Evolutionary conservation across 2,113 vertebrate species (phyloP).

Genomic region (Rhea pennata): DNA sequence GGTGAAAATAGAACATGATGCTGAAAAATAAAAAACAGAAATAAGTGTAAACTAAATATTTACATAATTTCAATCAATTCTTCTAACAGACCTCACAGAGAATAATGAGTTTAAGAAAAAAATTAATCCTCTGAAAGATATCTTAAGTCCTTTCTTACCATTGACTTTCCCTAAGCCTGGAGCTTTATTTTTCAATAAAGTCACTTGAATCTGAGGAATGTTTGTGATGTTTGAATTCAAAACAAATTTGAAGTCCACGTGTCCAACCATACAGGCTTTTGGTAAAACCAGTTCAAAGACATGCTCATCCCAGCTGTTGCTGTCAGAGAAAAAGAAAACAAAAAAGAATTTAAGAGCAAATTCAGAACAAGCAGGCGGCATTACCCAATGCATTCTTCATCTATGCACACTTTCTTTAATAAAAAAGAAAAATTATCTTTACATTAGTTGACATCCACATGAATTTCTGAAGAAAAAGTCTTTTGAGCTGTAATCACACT

Average conservation of each 20-base stretch:
- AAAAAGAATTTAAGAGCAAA: background rate
- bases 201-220: slow-evolving; percentile 99
- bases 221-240: slow-evolving; percentile 95
- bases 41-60: background rate
- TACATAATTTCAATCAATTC: background rate
- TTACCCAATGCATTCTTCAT: background rate
- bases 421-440: background rate
- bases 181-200: slow-evolving; percentile 96
- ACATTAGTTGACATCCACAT: background rate
- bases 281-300: slow-evolving; percentile 97
- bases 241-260: slow-evolving; percentile 99
- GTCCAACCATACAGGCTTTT: slow-evolving; percentile 99
- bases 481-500: background rate
- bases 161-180: slow-evolving; percentile 95
- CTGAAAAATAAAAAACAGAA: background rate
- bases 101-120: background rate
- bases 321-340: slow-evolving; percentile 58
- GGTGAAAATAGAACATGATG: background rate
- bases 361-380: background rate
- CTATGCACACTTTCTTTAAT: background rate
- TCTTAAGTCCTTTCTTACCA: slow-evolving; percentile 81
- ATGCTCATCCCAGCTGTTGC: slow-evolving; percentile 98
- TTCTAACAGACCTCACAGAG: background rate
- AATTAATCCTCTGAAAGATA: background rate
- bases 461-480: background rate